Percentiles rank a stretch among this genome's conserved stretches.
phyloP scores from a whole-genome alignment of 2,797 vertebrate genomes.

The Kryptolebias ocellatus region DNA sequence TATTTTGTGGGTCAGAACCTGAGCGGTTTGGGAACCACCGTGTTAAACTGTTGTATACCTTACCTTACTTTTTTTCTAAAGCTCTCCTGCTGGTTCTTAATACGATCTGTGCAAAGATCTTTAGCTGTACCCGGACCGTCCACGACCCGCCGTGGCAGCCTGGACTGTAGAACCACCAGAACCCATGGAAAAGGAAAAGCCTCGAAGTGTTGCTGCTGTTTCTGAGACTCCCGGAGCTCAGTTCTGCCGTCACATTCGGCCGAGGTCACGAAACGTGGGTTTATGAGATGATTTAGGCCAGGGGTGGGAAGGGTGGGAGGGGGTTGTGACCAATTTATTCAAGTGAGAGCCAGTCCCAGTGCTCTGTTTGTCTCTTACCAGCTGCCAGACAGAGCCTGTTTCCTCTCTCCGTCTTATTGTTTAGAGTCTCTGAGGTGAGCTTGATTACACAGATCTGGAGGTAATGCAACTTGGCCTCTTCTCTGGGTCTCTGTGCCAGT shows the following conservation, averaged over 20 bases:
- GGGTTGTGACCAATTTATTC: conserved; percentile 55
- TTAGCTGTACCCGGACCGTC: conserved; percentile 17
- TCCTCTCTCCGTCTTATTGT: conserved; percentile 65
- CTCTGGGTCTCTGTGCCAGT: conserved; percentile 60
- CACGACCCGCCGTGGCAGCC: conserved; percentile 47
- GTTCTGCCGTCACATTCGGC: conserved; percentile 66
- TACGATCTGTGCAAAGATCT: too few relatives aligned
- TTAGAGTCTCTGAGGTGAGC: conserved; percentile 74
- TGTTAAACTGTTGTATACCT: background rate
- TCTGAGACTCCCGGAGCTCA: conserved; percentile 59
- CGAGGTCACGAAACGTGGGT: conserved; percentile 63
- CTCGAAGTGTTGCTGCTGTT: conserved; percentile 71
- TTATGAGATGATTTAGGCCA: conserved; percentile 68
- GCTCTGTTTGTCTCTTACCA: conserved; percentile 67
- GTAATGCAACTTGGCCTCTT: conserved; percentile 68
- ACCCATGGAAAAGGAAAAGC: conserved; percentile 52
- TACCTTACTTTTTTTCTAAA: conserved; percentile 14
- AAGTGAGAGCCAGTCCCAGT: conserved; percentile 53
- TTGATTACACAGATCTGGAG: conserved; percentile 78
- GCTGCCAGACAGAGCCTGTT: conserved; percentile 66
- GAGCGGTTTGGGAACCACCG: too few relatives aligned
- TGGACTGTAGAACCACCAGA: conserved; percentile 59
- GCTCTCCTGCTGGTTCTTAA: conserved; percentile 7
- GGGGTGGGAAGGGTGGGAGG: conserved; percentile 22
- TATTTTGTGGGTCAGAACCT: too few relatives aligned